Evolutionary conservation across 2,797 vertebrate genomes (phyloP).

Genomic region (Zenarchopterus dispar): DNA sequence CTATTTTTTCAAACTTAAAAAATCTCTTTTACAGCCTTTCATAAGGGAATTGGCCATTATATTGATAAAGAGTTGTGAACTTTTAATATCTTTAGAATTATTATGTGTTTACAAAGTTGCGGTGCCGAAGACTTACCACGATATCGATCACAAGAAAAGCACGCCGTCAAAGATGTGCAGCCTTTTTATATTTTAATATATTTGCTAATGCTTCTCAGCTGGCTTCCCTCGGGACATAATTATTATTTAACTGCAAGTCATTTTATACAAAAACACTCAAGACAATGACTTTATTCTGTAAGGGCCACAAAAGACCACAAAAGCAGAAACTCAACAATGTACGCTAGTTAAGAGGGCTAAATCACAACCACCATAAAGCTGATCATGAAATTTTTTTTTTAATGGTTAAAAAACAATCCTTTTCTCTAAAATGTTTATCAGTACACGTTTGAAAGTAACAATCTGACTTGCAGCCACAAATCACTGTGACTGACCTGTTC

Average conservation of each 20-base stretch:
- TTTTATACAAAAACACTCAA: neutral
- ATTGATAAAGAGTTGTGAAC: neutral
- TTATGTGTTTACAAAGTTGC: conserved; percentile 1
- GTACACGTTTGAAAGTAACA: too few relatives aligned
- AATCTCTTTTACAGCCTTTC: neutral
- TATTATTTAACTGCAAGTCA: conserved; percentile 9
- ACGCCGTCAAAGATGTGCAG: conserved; percentile 2
- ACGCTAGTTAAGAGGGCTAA: too few relatives aligned
- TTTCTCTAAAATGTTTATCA: too few relatives aligned
- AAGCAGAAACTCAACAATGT: neutral
- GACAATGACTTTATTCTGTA: neutral
- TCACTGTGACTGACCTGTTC: too few relatives aligned
- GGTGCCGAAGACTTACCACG: conserved; percentile 10
- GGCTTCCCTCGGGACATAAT: neutral
- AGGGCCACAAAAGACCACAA: neutral
- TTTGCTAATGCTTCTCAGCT: conserved; percentile 10
- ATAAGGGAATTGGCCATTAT: neutral
- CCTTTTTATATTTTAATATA: conserved; percentile 25
- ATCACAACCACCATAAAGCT: too few relatives aligned
- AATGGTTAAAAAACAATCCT: too few relatives aligned
- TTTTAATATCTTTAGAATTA: conserved; percentile 4
- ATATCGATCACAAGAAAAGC: conserved; percentile 8
- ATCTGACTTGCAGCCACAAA: too few relatives aligned
- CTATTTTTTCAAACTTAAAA: neutral
- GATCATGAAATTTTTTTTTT: too few relatives aligned